Percentiles rank a stretch among this genome's conserved stretches.
These are phyloP conservation scores for Drusus annulatus DNA, from an alignment of 1,140 invertebrate species.

Conservation along the genomic window DNA sequence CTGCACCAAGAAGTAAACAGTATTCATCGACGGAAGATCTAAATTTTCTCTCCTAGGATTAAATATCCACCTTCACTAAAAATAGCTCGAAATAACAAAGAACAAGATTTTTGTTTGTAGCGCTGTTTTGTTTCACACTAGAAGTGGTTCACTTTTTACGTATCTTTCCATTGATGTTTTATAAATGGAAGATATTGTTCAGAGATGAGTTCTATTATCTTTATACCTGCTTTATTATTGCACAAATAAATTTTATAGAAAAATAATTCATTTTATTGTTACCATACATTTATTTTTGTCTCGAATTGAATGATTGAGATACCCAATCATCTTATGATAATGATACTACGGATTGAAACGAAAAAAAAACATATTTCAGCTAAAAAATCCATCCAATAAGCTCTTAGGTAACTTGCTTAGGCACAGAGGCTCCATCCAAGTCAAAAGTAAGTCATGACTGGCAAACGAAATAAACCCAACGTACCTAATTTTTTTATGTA, in stretches of 20 bases:
- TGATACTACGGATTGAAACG: no score
- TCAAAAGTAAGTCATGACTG: no score
- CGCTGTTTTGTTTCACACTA: background rate
- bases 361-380: no score
- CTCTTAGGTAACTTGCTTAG: no score
- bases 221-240: constrained; percentile 8
- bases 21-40: background rate
- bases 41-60: background rate
- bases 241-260: constrained; percentile 22
- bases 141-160: background rate
- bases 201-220: constrained; percentile 20
- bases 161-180: background rate
- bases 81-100: background rate
- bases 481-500: no score
- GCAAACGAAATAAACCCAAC: no score
- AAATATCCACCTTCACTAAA: background rate
- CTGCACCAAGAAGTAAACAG: constrained; percentile 49
- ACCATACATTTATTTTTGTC: no score
- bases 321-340: no score
- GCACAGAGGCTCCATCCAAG: no score
- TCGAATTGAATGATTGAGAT: no score
- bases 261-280: no score
- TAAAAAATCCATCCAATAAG: no score
- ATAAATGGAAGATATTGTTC: background rate
- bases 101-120: background rate